phyloP scores from a whole-genome alignment of 1,140 invertebrate genomes.

The Halyomorpha halys region DNA sequence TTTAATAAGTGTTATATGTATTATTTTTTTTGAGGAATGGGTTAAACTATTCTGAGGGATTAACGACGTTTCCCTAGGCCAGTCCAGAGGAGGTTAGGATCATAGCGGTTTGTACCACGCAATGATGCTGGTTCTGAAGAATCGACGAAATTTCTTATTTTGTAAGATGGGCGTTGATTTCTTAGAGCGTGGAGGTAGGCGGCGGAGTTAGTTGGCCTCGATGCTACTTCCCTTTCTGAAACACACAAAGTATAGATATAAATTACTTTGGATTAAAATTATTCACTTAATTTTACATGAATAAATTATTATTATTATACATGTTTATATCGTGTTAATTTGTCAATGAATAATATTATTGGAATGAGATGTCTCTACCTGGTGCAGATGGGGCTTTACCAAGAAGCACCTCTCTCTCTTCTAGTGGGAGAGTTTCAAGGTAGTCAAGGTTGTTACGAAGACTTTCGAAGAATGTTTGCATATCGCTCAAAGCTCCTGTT shows the following conservation, averaged over 20 bases:
- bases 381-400: conserved; percentile 20
- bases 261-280: not conserved
- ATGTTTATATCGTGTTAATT: too few species aligned
- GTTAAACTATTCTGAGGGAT: not conserved
- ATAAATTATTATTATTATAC: too few species aligned
- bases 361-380: conserved; percentile 18
- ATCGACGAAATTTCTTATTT: conserved; percentile 32
- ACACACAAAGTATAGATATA: conserved; percentile 2
- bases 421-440: conserved; percentile 29
- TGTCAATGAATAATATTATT: not conserved
- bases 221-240: conserved; percentile 28
- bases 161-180: conserved; percentile 31
- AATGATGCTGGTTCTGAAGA: conserved; percentile 29
- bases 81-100: conserved; percentile 31
- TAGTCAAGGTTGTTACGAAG: conserved; percentile 31
- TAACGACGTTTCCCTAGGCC: conserved; percentile 30
- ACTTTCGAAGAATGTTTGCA: conserved; percentile 32
- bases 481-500: conserved; percentile 32
- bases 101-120: conserved; percentile 30
- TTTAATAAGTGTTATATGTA: too few species aligned
- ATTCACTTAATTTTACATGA: not conserved
- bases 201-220: conserved; percentile 28
- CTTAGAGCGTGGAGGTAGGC: conserved; percentile 31
- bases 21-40: too few species aligned
- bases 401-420: conserved; percentile 29